phyloP scores from a whole-genome alignment of 2,113 vertebrate species.

The Aleadryas rufinucha region DNA sequence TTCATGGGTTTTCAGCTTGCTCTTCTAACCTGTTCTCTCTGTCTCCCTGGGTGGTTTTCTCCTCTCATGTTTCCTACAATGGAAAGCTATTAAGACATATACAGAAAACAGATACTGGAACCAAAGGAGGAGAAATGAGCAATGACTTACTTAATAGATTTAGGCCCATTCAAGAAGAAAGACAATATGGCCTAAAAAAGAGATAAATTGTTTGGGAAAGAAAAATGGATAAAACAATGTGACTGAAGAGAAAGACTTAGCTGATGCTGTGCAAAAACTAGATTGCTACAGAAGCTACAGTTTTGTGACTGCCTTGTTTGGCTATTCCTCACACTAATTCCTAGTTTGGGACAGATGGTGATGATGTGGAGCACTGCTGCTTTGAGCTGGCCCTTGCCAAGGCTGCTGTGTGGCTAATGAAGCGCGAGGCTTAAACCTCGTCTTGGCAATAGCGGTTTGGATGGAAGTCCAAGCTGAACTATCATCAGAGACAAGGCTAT shows the following conservation, averaged over 20 bases:
- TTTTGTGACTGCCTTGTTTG: conserved; percentile 37
- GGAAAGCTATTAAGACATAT: neutral
- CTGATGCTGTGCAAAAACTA: neutral
- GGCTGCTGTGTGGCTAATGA: conserved; percentile 32
- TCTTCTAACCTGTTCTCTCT: neutral
- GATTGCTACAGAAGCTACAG: neutral
- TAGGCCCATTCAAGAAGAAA: neutral
- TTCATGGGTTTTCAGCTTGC: neutral
- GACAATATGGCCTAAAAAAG: neutral
- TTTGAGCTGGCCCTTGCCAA: conserved; percentile 11
- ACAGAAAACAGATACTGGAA: conserved; percentile 17
- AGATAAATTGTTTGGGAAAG: neutral
- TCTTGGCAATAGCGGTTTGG: neutral
- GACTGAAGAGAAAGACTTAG: neutral
- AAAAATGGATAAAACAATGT: neutral
- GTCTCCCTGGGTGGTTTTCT: conserved; percentile 18
- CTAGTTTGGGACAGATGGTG: neutral
- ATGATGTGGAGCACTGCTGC: neutral
- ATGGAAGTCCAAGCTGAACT: neutral
- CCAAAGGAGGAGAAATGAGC: conserved; percentile 27
- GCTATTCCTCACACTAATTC: neutral
- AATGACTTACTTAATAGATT: neutral
- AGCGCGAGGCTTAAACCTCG: neutral
- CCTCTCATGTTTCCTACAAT: neutral
- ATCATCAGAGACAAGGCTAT: conserved; percentile 4